These are phyloP conservation scores for Ancistrus triradiatus DNA, from an alignment of 2,113 vertebrate genomes.

Conservation along the genomic window DNA sequence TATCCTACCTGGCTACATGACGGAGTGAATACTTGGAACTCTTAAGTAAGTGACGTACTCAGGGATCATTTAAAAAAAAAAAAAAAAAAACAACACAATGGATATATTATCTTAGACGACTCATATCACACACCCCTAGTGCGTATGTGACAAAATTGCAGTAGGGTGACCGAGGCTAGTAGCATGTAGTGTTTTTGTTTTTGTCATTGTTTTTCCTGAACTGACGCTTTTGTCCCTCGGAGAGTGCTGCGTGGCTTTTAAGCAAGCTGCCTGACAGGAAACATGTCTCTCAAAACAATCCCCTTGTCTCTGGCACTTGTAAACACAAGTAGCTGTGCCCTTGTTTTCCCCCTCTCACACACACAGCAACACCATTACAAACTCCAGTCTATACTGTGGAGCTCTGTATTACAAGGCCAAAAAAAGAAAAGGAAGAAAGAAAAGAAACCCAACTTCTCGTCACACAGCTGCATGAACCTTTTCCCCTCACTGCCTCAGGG, in stretches of 20 bases:
- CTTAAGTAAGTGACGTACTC: no score
- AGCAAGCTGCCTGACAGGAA: constrained; percentile 30
- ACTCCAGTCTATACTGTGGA: no score
- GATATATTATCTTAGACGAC: not conserved
- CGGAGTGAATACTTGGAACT: no score
- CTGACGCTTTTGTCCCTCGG: not conserved
- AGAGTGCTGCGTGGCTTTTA: constrained; percentile 8
- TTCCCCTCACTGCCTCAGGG: constrained; percentile 15
- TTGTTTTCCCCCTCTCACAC: constrained; percentile 3
- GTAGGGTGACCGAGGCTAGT: not conserved
- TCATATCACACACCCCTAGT: not conserved
- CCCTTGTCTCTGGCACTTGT: constrained; percentile 30
- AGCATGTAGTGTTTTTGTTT: not conserved
- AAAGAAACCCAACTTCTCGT: not conserved
- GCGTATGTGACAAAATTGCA: not conserved
- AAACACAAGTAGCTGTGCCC: constrained; percentile 22
- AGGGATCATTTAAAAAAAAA: no score
- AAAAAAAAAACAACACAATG: no score
- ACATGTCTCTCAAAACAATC: constrained; percentile 34
- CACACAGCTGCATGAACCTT: not conserved
- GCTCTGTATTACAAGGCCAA: not conserved
- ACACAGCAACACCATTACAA: no score
- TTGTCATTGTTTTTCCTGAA: constrained; percentile 15
- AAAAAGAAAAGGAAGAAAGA: not conserved
- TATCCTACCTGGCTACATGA: no score